A percentile compares a stretch with the other conserved stretches of the same genome.
Conservation (phyloP, 30 jellyfish, hydroid and myxozoan species). For the Hydractinia echinata region DNA sequence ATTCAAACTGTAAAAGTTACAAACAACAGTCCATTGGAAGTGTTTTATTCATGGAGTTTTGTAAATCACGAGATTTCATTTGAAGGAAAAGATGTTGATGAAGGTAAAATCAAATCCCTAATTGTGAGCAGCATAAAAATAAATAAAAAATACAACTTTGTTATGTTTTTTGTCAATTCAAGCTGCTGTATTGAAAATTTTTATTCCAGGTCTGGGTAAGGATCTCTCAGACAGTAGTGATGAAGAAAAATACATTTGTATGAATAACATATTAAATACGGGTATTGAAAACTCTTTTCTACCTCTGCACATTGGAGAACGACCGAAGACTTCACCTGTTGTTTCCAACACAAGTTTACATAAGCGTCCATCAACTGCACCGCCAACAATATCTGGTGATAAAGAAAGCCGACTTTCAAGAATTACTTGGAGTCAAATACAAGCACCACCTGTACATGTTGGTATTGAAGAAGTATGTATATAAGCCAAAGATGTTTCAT, state of each 20-base stretch:
- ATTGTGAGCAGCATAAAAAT: neutral
- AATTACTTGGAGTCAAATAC: slow-evolving; percentile 16
- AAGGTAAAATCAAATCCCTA: slow-evolving; percentile 44
- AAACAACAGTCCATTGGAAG: slow-evolving; percentile 77
- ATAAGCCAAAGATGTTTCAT: neutral
- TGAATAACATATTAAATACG: neutral
- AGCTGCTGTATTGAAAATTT: neutral
- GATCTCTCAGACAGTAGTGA: slow-evolving; percentile 66
- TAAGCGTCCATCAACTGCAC: slow-evolving; percentile 22
- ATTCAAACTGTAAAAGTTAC: slow-evolving; percentile 60
- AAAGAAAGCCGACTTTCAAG: neutral
- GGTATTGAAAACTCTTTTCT: slow-evolving; percentile 3
- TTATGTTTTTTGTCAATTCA: neutral
- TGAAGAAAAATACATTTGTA: neutral
- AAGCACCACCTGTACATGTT: slow-evolving; percentile 18
- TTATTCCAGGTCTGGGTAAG: slow-evolving; percentile 55
- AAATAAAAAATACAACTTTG: neutral
- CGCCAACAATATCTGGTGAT: slow-evolving; percentile 1
- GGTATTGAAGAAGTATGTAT: slow-evolving; percentile 20
- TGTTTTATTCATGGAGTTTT: slow-evolving; percentile 71
- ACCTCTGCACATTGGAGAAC: neutral
- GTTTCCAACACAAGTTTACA: neutral
- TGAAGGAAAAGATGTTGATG: slow-evolving; percentile 87
- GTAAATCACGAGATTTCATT: slow-evolving; percentile 68
- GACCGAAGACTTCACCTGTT: slow-evolving; percentile 13